phyloP scores from a whole-genome alignment of 2,113 vertebrate genomes.

The Azemiops feae region DNA sequence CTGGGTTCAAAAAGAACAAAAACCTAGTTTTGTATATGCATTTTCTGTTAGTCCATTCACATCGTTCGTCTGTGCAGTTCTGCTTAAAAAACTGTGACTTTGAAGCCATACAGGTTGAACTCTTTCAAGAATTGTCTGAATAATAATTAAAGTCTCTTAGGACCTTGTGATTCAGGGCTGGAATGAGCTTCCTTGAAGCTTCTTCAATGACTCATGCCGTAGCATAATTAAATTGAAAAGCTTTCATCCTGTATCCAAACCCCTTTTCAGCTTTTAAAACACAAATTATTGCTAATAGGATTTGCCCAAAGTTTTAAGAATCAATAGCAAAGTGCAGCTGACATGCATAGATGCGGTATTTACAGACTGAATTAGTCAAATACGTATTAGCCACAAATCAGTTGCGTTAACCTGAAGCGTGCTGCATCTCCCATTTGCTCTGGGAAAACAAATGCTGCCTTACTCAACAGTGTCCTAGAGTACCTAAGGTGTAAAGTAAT shows the following conservation, averaged over 20 bases:
- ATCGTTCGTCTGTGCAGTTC: not conserved
- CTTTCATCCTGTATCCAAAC: not conserved
- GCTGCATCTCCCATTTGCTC: not conserved
- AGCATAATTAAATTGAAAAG: not conserved
- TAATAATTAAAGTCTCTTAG: not conserved
- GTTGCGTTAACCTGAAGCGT: not conserved
- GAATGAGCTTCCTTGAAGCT: conserved; percentile 6
- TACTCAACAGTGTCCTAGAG: not conserved
- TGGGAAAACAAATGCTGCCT: not conserved
- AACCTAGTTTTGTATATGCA: not conserved
- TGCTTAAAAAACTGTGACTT: not conserved
- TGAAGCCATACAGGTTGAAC: not conserved
- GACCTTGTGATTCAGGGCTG: not conserved
- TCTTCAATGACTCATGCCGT: not conserved
- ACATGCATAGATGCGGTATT: not conserved
- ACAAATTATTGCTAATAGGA: conserved; percentile 13
- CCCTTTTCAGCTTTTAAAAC: not conserved
- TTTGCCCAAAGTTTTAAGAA: conserved; percentile 1
- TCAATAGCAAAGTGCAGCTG: not conserved
- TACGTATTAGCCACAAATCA: not conserved
- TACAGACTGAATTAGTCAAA: not conserved
- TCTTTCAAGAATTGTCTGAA: not conserved
- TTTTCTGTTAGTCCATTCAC: not conserved
- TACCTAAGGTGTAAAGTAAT: not conserved
- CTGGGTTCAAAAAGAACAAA: not conserved